Conservation (phyloP, 2,113 vertebrate species). For the Ovibos moschatus region DNA sequence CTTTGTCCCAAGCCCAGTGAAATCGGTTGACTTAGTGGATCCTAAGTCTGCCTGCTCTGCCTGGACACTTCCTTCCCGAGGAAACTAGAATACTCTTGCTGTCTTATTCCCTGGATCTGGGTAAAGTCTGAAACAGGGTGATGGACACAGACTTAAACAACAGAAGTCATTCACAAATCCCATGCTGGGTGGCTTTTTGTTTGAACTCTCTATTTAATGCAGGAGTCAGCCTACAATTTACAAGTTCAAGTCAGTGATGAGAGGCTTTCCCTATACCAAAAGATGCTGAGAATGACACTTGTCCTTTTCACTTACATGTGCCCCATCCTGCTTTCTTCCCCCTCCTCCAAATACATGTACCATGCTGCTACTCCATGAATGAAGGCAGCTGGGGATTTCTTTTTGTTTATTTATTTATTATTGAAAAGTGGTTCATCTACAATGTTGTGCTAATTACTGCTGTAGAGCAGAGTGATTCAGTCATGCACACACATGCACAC, state of each 20-base stretch:
- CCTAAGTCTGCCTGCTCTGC: neutral
- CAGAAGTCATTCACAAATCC: too few species aligned
- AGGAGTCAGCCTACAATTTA: neutral
- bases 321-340: accelerated
- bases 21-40: neutral
- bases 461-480: neutral
- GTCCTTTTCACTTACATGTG: neutral
- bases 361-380: neutral
- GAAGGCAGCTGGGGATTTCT: neutral
- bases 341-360: accelerated
- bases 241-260: neutral
- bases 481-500: neutral
- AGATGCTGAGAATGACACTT: accelerated
- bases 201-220: neutral
- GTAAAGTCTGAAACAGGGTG: neutral
- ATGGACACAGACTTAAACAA: accelerated
- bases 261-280: neutral
- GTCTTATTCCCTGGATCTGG: neutral
- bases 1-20: neutral
- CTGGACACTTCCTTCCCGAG: neutral
- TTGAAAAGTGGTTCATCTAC: neutral
- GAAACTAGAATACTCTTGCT: neutral
- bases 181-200: too few species aligned
- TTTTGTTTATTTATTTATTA: neutral
- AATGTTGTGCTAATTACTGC: neutral